phyloP scores from a whole-genome alignment of 2,888 invertebrate genomes.

The Drosophila nr. fundita region DNA sequence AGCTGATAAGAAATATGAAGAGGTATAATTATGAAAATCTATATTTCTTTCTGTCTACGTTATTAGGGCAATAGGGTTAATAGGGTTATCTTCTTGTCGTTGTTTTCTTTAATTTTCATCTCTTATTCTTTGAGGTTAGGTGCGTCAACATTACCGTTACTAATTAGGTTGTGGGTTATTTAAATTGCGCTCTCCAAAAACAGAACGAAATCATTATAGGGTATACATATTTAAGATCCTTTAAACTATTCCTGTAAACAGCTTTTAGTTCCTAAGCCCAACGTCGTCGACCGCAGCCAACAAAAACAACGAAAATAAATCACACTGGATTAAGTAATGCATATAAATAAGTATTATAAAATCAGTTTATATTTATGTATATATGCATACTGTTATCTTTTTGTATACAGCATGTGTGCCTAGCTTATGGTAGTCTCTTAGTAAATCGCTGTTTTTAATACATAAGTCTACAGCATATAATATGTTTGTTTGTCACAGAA shows the following conservation, averaged over 20 bases:
- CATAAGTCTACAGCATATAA: constrained; percentile 28
- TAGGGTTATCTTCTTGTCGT: constrained; percentile 62
- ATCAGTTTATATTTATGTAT: constrained; percentile 38
- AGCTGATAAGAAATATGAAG: constrained; percentile 99
- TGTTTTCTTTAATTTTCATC: constrained; percentile 35
- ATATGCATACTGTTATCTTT: constrained; percentile 40
- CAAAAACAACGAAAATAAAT: constrained; percentile 17
- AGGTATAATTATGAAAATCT: constrained; percentile 89
- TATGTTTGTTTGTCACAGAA: constrained; percentile 43
- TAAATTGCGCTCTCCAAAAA: constrained; percentile 71
- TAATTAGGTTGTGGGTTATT: constrained; percentile 76
- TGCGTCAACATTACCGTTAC: constrained; percentile 59
- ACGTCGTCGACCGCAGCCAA: constrained; percentile 67
- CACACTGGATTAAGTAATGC: constrained; percentile 29
- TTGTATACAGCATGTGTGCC: constrained; percentile 48
- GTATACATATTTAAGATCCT: constrained; percentile 44
- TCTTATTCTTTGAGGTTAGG: constrained; percentile 63
- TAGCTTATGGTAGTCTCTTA: constrained; percentile 71
- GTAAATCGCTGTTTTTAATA: constrained; percentile 56
- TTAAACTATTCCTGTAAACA: constrained; percentile 57
- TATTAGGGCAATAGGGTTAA: constrained; percentile 81
- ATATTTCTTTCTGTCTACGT: constrained; percentile 21
- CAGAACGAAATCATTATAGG: constrained; percentile 33
- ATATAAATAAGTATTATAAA: constrained; percentile 47
- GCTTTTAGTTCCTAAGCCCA: constrained; percentile 58